These are phyloP conservation scores for Philereme transversata DNA, from an alignment of 2,888 invertebrate genomes.

Conservation along the genomic window DNA sequence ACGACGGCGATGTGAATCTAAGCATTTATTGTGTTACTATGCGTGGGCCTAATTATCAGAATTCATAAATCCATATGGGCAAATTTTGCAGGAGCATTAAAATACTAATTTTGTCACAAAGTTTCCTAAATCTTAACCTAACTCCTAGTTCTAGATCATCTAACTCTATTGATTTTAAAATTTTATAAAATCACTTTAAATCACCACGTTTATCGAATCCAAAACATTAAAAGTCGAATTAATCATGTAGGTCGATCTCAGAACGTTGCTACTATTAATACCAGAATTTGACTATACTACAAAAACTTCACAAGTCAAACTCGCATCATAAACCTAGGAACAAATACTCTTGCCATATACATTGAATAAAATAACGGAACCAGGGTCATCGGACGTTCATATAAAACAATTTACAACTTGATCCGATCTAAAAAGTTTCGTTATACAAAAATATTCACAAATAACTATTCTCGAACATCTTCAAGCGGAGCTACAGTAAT, in stretches of 20 bases:
- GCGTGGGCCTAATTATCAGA: too few species aligned
- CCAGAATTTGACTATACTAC: slow-evolving; percentile 28
- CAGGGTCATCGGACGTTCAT: slow-evolving; percentile 31
- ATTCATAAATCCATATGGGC: too few species aligned
- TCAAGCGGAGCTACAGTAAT: slow-evolving; percentile 33
- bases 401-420: slow-evolving; percentile 16
- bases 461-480: slow-evolving; percentile 37
- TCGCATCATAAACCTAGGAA: slow-evolving; percentile 11
- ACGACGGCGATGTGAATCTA: background rate
- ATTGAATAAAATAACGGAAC: slow-evolving; percentile 30
- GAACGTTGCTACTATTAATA: background rate
- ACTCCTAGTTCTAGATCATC: background rate
- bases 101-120: too few species aligned
- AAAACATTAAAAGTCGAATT: background rate
- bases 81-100: too few species aligned
- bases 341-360: slow-evolving; percentile 20
- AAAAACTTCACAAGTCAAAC: slow-evolving; percentile 12
- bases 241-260: background rate
- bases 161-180: background rate
- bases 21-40: background rate
- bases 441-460: slow-evolving; percentile 41
- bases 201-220: background rate
- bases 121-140: background rate
- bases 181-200: background rate
- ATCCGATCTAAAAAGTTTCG: slow-evolving; percentile 19